Conservation (phyloP, 1,140 invertebrate species). For the Drosophila sproati region DNA sequence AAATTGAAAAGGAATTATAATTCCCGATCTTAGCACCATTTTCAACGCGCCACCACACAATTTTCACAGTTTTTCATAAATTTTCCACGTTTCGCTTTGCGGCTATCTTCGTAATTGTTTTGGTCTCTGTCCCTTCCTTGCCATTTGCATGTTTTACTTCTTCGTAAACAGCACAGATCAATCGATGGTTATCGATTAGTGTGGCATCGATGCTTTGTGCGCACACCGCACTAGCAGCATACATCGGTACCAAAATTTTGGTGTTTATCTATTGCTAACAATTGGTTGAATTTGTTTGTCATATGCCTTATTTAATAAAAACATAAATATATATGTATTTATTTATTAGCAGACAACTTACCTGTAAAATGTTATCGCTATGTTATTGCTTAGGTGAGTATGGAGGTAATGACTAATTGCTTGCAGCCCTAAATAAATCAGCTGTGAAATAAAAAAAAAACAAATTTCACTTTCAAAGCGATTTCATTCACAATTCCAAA, state of each 20-base stretch:
- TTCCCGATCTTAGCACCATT: slow-evolving; percentile 82
- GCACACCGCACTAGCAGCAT: background rate
- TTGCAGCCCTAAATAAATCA: slow-evolving; percentile 31
- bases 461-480: slow-evolving; percentile 17
- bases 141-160: slow-evolving; percentile 60
- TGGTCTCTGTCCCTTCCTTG: slow-evolving; percentile 69
- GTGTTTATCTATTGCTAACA: too few relatives aligned
- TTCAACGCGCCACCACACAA: slow-evolving; percentile 77
- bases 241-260: background rate
- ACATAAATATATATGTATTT: background rate
- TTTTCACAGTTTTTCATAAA: slow-evolving; percentile 80
- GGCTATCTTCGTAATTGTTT: slow-evolving; percentile 79
- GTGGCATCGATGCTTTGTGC: slow-evolving; percentile 14
- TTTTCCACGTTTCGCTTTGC: slow-evolving; percentile 72
- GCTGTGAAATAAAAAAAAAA: slow-evolving; percentile 22
- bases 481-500: slow-evolving; percentile 1
- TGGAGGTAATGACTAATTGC: background rate
- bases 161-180: slow-evolving; percentile 66
- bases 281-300: background rate
- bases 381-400: background rate
- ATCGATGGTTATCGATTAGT: slow-evolving; percentile 29
- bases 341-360: background rate
- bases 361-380: background rate
- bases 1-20: slow-evolving; percentile 84
- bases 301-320: background rate